Evolutionary conservation across 2,888 invertebrate genomes (phyloP), one percentile per base, ranked within the genome.

Genomic region (Thymelicus sylvestris): DNA sequence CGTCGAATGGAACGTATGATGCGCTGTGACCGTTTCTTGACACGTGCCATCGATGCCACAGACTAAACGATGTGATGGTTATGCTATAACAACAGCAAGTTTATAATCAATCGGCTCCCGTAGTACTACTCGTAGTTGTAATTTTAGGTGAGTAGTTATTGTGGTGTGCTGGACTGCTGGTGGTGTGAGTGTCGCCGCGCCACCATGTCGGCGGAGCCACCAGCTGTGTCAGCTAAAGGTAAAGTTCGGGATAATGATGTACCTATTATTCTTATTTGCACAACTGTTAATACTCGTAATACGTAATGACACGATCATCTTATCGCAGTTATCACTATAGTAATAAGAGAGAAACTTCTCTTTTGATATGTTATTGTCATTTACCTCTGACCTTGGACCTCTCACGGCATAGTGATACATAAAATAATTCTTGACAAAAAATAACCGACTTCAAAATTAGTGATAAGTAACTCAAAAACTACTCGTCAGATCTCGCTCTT

Each of bases 211-310:
- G 82, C 82, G 73, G 83, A 86, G 75, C 87, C 88, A 61, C 81
- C 88, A 24, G 81, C 89, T 74, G 86, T 88, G 59, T 79, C 85
- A 61, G 76, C 83, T 67, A 85, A 87, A 87, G 89, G 89, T 89
- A 89, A 85, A 2, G 19, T 62, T 62, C 10, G 44, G 44, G 12
- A 44, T 44, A 5, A 15, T 62, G 3, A 31, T 31, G 3, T 31
- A 31, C 31, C 31, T 31, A 0, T 31, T 31, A 31, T 61, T 47
- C 24, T 48, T 38, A 31, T 63, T 44, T 44, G 12, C 44, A 12
- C 44, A 44, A 44, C 12, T 44, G 44, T 44, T 10, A 44, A 31
- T 31, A 5, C 31, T 31, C 3, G 3, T 31, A 31, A 31, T 31
- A 31, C 31, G 5, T 31, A 31, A 31, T 31, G 31, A 31, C 31